Conservation (phyloP, 92 coral and sea anemone genomes). For the Palythoa grandis region DNA sequence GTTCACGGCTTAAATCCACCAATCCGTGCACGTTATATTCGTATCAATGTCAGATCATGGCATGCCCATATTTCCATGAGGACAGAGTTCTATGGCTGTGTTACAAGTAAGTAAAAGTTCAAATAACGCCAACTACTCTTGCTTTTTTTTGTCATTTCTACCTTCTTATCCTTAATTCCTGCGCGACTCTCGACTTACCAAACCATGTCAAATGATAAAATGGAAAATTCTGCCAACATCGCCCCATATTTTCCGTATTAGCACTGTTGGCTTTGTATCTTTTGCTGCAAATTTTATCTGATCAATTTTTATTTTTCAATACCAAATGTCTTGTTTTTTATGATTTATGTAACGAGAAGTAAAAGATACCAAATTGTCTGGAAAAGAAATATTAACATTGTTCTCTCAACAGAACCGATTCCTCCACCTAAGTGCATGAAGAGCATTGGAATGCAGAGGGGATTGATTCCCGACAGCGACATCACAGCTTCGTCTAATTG, state of each 20-base stretch:
- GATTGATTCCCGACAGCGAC: slow-evolving; percentile 4
- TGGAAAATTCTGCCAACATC: too few relatives aligned
- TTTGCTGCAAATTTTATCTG: too few relatives aligned
- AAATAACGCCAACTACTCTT: not conserved
- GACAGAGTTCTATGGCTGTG: slow-evolving; percentile 7
- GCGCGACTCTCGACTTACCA: not conserved
- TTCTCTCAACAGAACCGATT: not conserved
- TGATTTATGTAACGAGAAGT: too few relatives aligned
- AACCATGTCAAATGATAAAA: too few relatives aligned
- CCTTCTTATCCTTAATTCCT: not conserved
- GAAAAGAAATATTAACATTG: not conserved
- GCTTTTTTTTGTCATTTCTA: not conserved
- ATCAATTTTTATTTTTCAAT: too few relatives aligned
- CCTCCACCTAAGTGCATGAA: slow-evolving; percentile 20
- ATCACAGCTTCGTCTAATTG: slow-evolving; percentile 3
- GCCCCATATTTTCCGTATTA: too few relatives aligned
- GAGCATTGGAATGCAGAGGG: slow-evolving; percentile 1
- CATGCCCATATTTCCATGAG: slow-evolving; percentile 10
- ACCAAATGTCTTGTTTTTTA: too few relatives aligned
- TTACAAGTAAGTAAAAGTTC: slow-evolving; percentile 9
- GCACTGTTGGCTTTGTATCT: too few relatives aligned
- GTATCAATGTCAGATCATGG: not conserved
- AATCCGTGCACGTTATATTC: not conserved
- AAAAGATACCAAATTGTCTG: not conserved
- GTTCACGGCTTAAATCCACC: slow-evolving; percentile 11